phyloP scores from a whole-genome alignment of 2,888 invertebrate species.

The Eilema caniola region DNA sequence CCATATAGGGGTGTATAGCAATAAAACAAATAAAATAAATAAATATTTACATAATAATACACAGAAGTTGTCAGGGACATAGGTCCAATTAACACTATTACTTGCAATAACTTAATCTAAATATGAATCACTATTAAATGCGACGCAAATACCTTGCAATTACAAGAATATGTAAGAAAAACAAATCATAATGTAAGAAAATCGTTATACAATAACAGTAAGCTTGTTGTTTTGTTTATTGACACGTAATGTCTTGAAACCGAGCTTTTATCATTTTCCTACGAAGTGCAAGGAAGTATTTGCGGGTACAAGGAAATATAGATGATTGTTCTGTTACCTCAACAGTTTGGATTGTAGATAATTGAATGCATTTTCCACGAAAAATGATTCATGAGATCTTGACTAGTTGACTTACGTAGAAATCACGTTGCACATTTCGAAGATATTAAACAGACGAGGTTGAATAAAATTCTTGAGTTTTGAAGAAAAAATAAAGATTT shows the following conservation, averaged over 20 bases:
- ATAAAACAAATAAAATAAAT: background rate
- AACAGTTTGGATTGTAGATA: constrained; percentile 3
- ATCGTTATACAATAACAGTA: constrained; percentile 15
- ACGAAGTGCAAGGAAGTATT: constrained; percentile 25
- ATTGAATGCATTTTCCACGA: constrained; percentile 27
- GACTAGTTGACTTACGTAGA: background rate
- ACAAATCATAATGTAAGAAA: constrained; percentile 10
- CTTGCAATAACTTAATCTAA: constrained; percentile 11
- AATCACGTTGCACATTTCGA: background rate
- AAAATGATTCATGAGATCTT: constrained; percentile 13
- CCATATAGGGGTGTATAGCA: background rate
- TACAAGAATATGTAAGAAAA: constrained; percentile 23
- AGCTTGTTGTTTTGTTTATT: constrained; percentile 20
- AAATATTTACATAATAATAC: background rate
- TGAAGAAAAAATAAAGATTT: too few species aligned
- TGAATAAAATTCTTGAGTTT: too few species aligned
- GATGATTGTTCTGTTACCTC: constrained; percentile 2
- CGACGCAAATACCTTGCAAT: constrained; percentile 17
- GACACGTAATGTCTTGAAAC: constrained; percentile 25
- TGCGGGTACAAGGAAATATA: constrained; percentile 32
- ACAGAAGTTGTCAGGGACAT: background rate
- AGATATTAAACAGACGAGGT: too few species aligned
- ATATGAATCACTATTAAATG: constrained; percentile 11
- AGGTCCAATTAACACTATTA: constrained; percentile 3
- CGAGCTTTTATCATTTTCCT: constrained; percentile 41